Evolutionary conservation across 2,888 invertebrate genomes (phyloP).

Genomic region (Monochamus alternatus): DNA sequence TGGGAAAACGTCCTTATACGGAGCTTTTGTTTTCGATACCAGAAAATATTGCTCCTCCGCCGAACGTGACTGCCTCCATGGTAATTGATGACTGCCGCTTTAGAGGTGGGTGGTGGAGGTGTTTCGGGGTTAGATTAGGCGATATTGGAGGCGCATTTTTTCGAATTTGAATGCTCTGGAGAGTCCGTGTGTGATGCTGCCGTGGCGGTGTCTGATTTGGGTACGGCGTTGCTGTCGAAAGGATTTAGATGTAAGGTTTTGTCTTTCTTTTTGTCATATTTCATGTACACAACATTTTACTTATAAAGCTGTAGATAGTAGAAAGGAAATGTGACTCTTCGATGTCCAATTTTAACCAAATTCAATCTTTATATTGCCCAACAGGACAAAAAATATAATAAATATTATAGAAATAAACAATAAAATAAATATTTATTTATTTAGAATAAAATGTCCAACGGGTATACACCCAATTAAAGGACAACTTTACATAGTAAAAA

Average conservation of each 20-base stretch:
- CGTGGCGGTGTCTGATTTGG: not conserved
- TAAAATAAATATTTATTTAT: no score
- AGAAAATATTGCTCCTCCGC: constrained; percentile 70
- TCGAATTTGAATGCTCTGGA: constrained; percentile 40
- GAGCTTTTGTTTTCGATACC: constrained; percentile 72
- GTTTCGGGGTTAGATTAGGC: constrained; percentile 49
- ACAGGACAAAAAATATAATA: no score
- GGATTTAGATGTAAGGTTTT: not conserved
- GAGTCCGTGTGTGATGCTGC: constrained; percentile 1
- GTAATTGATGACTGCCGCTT: constrained; percentile 70
- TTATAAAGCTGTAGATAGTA: not conserved
- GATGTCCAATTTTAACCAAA: no score
- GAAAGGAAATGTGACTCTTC: no score
- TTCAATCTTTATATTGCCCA: no score
- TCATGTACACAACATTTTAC: not conserved
- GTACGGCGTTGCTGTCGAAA: not conserved
- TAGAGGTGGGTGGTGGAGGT: constrained; percentile 48
- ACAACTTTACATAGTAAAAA: no score
- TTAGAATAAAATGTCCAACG: no score
- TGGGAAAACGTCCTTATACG: constrained; percentile 70
- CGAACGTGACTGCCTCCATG: constrained; percentile 69
- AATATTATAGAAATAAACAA: no score
- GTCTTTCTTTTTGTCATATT: not conserved
- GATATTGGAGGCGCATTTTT: constrained; percentile 48
- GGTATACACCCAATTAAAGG: no score